These are phyloP conservation scores for Felis chaus DNA, from an alignment of 2,113 vertebrate species.

Conservation along the genomic window DNA sequence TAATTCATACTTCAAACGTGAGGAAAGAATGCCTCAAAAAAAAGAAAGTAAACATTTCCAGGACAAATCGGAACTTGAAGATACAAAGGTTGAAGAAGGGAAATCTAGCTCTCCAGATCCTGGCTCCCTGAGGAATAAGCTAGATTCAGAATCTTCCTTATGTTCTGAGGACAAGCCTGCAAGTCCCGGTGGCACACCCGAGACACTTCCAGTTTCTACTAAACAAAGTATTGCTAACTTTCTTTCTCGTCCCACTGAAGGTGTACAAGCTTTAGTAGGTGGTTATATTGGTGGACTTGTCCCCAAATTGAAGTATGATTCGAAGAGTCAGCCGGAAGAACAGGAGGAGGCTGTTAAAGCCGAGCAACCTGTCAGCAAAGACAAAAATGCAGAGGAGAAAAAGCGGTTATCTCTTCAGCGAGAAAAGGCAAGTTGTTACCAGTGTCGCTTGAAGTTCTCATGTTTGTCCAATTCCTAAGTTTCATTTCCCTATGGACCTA, in stretches of 20 bases:
- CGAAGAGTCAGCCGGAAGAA: conserved; percentile 82
- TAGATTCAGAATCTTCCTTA: conserved; percentile 43
- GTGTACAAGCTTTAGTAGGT: conserved; percentile 95
- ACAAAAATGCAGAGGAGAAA: conserved; percentile 89
- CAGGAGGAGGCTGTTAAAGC: conserved; percentile 75
- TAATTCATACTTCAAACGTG: conserved; percentile 91
- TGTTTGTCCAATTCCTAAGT: neutral
- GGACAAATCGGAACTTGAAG: conserved; percentile 61
- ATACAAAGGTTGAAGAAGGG: conserved; percentile 51
- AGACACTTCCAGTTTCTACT: conserved; percentile 78
- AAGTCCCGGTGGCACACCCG: conserved; percentile 46
- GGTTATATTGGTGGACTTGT: conserved; percentile 94
- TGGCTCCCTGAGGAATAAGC: conserved; percentile 33
- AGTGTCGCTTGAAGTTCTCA: neutral
- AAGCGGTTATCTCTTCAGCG: conserved; percentile 91
- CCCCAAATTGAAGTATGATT: conserved; percentile 90
- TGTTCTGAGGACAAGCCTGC: conserved; percentile 49
- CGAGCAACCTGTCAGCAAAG: conserved; percentile 83
- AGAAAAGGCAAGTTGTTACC: conserved; percentile 89
- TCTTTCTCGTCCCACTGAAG: conserved; percentile 91
- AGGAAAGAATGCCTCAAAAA: conserved; percentile 83
- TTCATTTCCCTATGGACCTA: conserved; percentile 2
- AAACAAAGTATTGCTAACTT: conserved; percentile 93
- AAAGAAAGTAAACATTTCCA: conserved; percentile 66
- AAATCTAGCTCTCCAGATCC: conserved; percentile 52